These are phyloP conservation scores for Lingula anatina DNA, from an alignment of 2,888 invertebrate species.

Conservation along the genomic window DNA sequence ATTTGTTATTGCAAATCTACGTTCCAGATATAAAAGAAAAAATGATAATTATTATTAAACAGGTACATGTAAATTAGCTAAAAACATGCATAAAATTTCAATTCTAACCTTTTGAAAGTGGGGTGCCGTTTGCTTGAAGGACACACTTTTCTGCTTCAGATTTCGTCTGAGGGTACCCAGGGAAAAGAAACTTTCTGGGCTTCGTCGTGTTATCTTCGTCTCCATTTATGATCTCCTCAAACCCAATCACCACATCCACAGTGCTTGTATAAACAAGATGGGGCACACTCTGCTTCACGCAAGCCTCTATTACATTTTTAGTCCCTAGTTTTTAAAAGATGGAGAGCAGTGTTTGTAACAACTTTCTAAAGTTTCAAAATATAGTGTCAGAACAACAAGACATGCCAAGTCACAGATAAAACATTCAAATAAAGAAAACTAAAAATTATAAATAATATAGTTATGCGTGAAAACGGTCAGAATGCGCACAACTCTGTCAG, in stretches of 20 bases:
- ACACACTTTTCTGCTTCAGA: conserved; percentile 60
- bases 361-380: background rate
- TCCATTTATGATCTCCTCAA: conserved; percentile 41
- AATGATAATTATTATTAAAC: background rate
- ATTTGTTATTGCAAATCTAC: background rate
- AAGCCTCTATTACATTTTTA: conserved; percentile 59
- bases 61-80: background rate
- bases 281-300: conserved; percentile 53
- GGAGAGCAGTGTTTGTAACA: background rate
- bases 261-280: conserved; percentile 62
- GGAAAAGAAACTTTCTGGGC: too few relatives aligned
- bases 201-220: conserved; percentile 37
- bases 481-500: too few relatives aligned
- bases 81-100: too few relatives aligned
- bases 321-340: conserved; percentile 55
- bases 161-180: conserved; percentile 62
- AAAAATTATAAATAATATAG: too few relatives aligned
- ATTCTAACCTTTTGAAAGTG: too few relatives aligned
- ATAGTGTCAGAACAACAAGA: too few relatives aligned
- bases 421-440: background rate
- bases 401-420: background rate
- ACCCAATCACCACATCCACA: conserved; percentile 55
- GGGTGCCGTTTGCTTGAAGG: too few relatives aligned
- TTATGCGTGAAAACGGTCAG: too few relatives aligned
- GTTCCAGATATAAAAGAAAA: too few relatives aligned